A percentile compares a stretch with the other conserved stretches of the same genome.
phyloP scores from a whole-genome alignment of 2,888 invertebrate genomes.

The Thumatha senex region DNA sequence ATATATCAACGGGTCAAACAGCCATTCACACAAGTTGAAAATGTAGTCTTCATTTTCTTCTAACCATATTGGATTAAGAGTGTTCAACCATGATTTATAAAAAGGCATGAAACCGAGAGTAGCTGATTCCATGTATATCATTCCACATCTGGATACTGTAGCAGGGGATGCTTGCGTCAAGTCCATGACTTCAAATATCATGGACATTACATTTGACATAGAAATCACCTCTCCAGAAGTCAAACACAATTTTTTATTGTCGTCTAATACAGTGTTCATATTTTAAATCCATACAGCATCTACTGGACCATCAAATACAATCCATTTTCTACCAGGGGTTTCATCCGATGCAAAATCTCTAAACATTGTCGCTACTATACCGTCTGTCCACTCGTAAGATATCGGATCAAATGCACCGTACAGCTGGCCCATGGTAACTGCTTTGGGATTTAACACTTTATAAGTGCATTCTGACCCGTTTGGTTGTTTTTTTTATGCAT shows the following conservation, averaged over 20 bases:
- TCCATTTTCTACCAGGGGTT: conserved; percentile 92
- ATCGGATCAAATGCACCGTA: conserved; percentile 96
- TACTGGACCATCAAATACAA: conserved; percentile 96
- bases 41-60: conserved; percentile 85
- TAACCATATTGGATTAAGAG: conserved; percentile 85
- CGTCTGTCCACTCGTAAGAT: conserved; percentile 96
- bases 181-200: conserved; percentile 95
- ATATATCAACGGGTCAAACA: conserved; percentile 88
- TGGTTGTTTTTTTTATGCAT: conserved; percentile 84
- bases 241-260: conserved; percentile 93
- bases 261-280: conserved; percentile 94
- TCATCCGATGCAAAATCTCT: conserved; percentile 89
- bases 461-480: conserved; percentile 86
- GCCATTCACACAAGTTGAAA: conserved; percentile 87
- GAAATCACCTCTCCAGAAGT: conserved; percentile 95
- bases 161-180: conserved; percentile 93
- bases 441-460: conserved; percentile 95
- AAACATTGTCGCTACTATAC: conserved; percentile 92
- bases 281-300: conserved; percentile 96
- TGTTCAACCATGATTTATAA: conserved; percentile 91
- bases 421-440: conserved; percentile 95
- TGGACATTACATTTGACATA: conserved; percentile 91
- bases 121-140: conserved; percentile 94
- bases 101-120: conserved; percentile 93
- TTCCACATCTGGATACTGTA: conserved; percentile 94